These are phyloP conservation scores for Nothocercus julius DNA, from an alignment of 2,113 vertebrate genomes.

Conservation along the genomic window DNA sequence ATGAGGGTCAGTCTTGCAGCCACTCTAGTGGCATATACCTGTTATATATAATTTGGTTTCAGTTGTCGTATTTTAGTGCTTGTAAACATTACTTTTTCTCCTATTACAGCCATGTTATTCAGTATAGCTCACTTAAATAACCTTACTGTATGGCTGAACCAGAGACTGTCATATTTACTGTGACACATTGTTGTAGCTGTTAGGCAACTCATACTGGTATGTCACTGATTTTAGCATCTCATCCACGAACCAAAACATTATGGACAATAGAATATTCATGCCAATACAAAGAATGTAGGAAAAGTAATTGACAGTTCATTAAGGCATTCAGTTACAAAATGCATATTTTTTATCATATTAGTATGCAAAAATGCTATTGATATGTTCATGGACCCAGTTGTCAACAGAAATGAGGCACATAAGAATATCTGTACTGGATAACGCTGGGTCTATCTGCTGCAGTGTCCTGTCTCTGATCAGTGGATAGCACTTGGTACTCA, in stretches of 20 bases:
- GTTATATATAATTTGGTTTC: background rate
- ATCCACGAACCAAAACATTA: background rate
- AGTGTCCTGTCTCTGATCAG: fast-evolving
- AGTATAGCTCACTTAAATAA: background rate
- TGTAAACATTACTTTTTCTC: background rate
- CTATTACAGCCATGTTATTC: background rate
- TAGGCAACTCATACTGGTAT: background rate
- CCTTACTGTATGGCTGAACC: background rate
- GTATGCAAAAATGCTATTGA: background rate
- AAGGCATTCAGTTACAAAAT: background rate
- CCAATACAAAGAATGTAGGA: background rate
- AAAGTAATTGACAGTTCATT: background rate
- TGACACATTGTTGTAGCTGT: background rate
- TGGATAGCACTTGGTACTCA: background rate
- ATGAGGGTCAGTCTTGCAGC: background rate
- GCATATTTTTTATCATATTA: background rate
- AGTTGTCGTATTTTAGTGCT: background rate
- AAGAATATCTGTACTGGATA: background rate
- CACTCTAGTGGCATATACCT: background rate
- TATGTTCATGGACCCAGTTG: background rate
- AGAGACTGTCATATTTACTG: background rate
- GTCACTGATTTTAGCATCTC: background rate
- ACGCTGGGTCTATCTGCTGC: background rate
- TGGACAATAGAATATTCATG: background rate
- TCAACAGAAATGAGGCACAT: background rate